A percentile compares a stretch with the other conserved stretches of the same genome.
Evolutionary conservation across 2,888 invertebrate species (phyloP).

Genomic region (Lithodes maja): DNA sequence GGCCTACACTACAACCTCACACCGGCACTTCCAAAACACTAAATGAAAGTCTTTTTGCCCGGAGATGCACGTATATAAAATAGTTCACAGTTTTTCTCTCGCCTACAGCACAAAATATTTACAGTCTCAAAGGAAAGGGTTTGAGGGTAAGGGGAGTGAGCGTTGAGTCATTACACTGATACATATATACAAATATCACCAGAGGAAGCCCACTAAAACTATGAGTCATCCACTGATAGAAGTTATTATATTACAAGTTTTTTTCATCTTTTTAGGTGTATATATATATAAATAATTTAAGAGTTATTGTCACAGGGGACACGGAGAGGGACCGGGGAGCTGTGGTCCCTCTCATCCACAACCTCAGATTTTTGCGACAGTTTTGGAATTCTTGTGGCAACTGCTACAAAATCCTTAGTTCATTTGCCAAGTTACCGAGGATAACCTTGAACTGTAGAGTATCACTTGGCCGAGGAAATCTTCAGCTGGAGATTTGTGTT

Average conservation of each 20-base stretch:
- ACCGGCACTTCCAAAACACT: constrained; percentile 8
- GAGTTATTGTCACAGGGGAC: constrained; percentile 42
- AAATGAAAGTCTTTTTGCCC: constrained; percentile 36
- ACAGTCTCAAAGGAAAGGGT: constrained; percentile 44
- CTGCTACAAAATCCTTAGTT: not conserved
- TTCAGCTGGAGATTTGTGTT: not conserved
- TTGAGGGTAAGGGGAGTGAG: constrained; percentile 39
- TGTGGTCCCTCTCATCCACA: not conserved
- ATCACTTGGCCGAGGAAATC: constrained; percentile 6
- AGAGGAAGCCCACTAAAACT: constrained; percentile 24
- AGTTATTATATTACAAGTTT: constrained; percentile 50
- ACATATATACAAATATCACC: constrained; percentile 60
- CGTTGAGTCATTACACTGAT: constrained; percentile 59
- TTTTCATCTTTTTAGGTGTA: constrained; percentile 18
- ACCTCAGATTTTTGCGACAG: constrained; percentile 22
- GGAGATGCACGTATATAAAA: constrained; percentile 64
- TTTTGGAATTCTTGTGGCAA: constrained; percentile 8
- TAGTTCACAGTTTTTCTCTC: constrained; percentile 57
- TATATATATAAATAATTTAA: constrained; percentile 35
- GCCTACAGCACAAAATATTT: constrained; percentile 56
- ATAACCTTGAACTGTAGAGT: not conserved
- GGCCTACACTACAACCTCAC: constrained; percentile 12
- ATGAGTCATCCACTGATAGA: constrained; percentile 33
- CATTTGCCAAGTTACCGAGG: not conserved
- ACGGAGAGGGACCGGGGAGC: not conserved